These are phyloP conservation scores for Engystomops pustulosus DNA, from an alignment of 2,113 vertebrate genomes.

Conservation along the genomic window DNA sequence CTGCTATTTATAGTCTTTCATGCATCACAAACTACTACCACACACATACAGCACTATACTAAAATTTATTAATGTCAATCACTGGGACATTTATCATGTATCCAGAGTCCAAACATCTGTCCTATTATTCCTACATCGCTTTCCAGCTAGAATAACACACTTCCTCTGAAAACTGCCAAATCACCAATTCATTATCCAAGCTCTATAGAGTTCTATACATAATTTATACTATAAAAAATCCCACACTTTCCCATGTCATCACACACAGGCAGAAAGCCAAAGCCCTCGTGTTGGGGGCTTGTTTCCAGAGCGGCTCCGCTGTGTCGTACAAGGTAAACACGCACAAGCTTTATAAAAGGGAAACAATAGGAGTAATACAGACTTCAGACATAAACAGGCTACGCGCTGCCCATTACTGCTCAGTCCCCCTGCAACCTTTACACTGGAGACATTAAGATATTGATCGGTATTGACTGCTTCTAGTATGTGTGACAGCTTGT, in stretches of 20 bases:
- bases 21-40: too few relatives aligned
- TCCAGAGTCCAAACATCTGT: background rate
- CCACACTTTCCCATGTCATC: background rate
- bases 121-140: background rate
- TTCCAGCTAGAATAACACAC: background rate
- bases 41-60: too few relatives aligned
- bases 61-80: too few relatives aligned
- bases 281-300: background rate
- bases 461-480: constrained; percentile 40
- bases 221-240: background rate
- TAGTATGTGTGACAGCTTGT: constrained; percentile 53
- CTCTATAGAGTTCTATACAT: background rate
- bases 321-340: constrained; percentile 28
- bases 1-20: too few relatives aligned
- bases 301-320: constrained; percentile 4
- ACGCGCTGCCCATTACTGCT: constrained; percentile 7
- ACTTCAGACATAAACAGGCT: background rate
- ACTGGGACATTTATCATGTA: too few relatives aligned
- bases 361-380: background rate
- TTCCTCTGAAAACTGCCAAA: background rate
- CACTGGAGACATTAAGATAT: constrained; percentile 41
- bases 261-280: background rate
- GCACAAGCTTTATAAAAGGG: background rate
- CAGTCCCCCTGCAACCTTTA: constrained; percentile 24
- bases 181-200: background rate